phyloP scores from a whole-genome alignment of 2,888 invertebrate genomes.

The Spilarctia lutea region DNA sequence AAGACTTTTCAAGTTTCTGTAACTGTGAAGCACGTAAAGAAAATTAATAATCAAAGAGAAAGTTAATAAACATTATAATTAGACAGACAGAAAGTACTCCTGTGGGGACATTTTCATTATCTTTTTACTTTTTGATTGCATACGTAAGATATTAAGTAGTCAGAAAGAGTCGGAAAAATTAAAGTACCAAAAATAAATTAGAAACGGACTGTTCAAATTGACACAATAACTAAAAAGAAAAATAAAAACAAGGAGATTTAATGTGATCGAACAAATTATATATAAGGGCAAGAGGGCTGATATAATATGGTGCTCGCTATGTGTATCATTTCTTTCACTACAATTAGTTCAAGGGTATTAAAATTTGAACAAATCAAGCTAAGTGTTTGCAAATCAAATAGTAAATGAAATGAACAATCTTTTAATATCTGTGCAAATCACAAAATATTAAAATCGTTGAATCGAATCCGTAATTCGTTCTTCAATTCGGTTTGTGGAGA shows the following conservation, averaged over 20 bases:
- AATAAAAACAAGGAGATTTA: neutral
- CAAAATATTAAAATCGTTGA: neutral
- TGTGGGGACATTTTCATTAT: neutral
- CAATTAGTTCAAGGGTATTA: neutral
- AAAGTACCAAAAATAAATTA: constrained; percentile 29
- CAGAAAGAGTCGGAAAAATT: neutral
- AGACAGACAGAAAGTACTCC: neutral
- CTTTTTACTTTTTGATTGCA: neutral
- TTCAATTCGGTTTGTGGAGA: neutral
- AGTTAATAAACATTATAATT: neutral
- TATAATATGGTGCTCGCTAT: no score
- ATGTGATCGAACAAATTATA: no score
- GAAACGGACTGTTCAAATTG: neutral
- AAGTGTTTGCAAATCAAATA: neutral
- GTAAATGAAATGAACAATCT: neutral
- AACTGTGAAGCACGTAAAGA: constrained; percentile 58
- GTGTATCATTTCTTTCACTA: neutral
- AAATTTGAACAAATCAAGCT: neutral
- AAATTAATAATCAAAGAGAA: constrained; percentile 43
- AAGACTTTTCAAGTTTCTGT: constrained; percentile 47
- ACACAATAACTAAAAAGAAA: neutral
- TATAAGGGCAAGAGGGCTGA: no score
- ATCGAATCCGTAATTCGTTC: neutral
- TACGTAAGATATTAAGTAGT: neutral
- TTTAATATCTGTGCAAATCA: neutral